These are phyloP conservation scores for Odontothrips loti DNA, from an alignment of 2,888 invertebrate genomes.

Conservation along the genomic window DNA sequence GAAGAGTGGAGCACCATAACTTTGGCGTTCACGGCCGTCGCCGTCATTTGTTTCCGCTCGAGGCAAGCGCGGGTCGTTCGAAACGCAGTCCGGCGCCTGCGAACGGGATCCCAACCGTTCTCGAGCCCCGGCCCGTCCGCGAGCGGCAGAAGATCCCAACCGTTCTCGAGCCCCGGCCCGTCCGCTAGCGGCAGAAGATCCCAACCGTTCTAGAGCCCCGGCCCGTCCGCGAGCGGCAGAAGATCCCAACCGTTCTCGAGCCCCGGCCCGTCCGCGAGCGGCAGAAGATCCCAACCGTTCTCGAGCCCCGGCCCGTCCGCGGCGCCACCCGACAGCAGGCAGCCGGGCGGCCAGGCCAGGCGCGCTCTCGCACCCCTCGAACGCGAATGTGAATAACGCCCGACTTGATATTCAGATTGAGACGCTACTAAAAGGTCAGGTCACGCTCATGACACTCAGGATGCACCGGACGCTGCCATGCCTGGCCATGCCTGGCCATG, in stretches of 20 bases:
- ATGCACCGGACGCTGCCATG: background rate
- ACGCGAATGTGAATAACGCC: background rate
- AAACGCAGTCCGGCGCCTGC: background rate
- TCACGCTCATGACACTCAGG: background rate
- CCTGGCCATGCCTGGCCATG: background rate
- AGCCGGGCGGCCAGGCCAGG: too few relatives aligned
- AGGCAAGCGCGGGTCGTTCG: background rate
- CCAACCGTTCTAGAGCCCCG: too few relatives aligned
- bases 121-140: background rate
- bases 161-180: too few relatives aligned
- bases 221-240: background rate
- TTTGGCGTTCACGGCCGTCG: background rate
- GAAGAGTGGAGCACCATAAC: slow-evolving; percentile 6
- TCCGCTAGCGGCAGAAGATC: too few relatives aligned
- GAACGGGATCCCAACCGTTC: background rate
- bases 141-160: too few relatives aligned
- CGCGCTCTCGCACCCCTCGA: too few relatives aligned
- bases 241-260: too few relatives aligned
- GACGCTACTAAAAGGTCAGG: background rate
- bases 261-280: background rate
- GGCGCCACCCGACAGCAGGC: too few relatives aligned
- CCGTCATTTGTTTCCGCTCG: background rate
- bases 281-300: too few relatives aligned
- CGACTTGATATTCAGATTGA: background rate
- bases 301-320: too few relatives aligned